Base-by-base conservation (phyloP, 2,888 invertebrate genomes). In the Eupeodes luniger region DNA sequence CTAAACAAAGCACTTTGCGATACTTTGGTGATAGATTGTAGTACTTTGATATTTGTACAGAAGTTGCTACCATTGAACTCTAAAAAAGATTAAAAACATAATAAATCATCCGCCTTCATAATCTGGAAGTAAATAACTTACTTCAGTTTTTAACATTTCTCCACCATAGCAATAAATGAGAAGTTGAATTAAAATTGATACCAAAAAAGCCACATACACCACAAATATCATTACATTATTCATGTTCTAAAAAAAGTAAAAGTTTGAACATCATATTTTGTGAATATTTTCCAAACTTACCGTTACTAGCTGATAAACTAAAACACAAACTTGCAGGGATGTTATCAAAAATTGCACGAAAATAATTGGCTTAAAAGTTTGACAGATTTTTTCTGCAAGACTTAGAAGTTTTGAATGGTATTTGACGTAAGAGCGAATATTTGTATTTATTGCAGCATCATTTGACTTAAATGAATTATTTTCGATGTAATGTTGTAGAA, bases 111-210 rank as follows among this genome's bases (percentile, higher is more conserved):
- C 9, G 7, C 47, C 44, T 4, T 27, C 0, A n/a, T 3, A 2
- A 12, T 14, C 12, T 27, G 27, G 1, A n/a, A 47, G 12, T 11
- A 19, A 4, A 57, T 0, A 16, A 36, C 90, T 51, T 86, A 90
- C 93, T 91, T 93, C 93, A 6, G 90, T 82, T 90, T 92, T 92
- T 7, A 93, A 90, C 19, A 93, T 91, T 78, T 93, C 93, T 0
- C 93, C 93, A 16, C 93, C 93, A 72, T 93, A 93, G 69, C 93
- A 93, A 74, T 93, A 93, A 12, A 93, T 92, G 27, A 93, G 91
- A 6, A 93, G 89, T 85, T 93, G 93, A 82, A 93, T 67, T 90
- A 93, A 89, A 49, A 93, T 92, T 4, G 92, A 91, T 4, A 83
- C 79, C 4, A 93, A 89, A 81, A 93, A 93, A 1, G 91, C 90